phyloP scores from a whole-genome alignment of 1,140 invertebrate species.

The Augochlora pura region DNA sequence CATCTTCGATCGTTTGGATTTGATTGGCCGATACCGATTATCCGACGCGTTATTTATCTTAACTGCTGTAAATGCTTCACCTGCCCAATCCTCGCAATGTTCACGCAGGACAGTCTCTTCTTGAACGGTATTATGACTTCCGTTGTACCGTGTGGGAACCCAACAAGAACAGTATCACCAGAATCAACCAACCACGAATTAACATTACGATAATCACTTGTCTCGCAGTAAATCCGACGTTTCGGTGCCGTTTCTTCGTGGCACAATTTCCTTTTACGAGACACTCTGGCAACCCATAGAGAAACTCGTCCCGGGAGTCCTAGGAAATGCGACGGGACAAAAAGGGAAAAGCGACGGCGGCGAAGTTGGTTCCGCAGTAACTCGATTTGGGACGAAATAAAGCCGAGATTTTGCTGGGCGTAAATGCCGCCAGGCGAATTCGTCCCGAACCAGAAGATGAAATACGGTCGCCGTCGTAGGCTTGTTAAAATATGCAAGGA shows the following conservation, averaged over 20 bases:
- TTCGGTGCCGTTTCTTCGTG: constrained; percentile 18
- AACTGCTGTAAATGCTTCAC: no score
- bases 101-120: no score
- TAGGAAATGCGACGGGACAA: constrained; percentile 18
- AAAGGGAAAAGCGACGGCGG: constrained; percentile 19
- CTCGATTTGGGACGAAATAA: constrained; percentile 47
- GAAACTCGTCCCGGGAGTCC: constrained; percentile 22
- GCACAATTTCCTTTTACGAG: constrained; percentile 47
- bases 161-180: neutral
- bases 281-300: constrained; percentile 22
- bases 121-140: no score
- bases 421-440: constrained; percentile 22
- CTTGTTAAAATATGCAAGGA: constrained; percentile 37
- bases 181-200: constrained; percentile 20
- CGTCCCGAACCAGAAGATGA: neutral
- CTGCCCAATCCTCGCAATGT: no score
- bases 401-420: constrained; percentile 27
- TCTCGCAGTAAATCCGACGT: neutral
- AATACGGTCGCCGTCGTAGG: neutral
- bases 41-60: no score
- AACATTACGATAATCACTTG: constrained; percentile 12
- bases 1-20: no score
- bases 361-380: constrained; percentile 33
- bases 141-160: no score
- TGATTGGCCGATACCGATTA: no score